Evolutionary conservation across 2,113 vertebrate species (phyloP), one percentile per base, ranked within the genome.

Genomic region (Glareola pratincola): DNA sequence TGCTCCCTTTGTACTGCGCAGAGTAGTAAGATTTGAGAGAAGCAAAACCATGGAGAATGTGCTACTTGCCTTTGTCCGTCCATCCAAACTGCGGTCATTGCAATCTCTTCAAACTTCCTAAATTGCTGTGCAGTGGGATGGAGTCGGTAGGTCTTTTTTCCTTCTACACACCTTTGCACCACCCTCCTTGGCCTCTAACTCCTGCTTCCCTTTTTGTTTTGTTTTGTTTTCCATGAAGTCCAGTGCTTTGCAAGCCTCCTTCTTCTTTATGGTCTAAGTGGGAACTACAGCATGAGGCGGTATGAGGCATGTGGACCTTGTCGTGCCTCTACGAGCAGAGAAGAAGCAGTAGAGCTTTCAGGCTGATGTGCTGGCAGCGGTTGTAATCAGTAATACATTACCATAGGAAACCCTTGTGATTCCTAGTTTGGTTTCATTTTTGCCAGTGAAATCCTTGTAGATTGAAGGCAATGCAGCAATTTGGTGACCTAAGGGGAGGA

Each of bases 291-390:
- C 8, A 22, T 60, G 17, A 48, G n/a, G 53, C 1, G 1, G 10
- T 12, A 22, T 3, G 11, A 84, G 34, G 20, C 14, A 4, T 0
- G 0, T 47, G 14, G 62, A 43, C 36, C 4, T 92, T 64, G 9
- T 45, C 2, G 7, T 41, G 18, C 24, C 17, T 24, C 2, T 37
- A 7, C 12, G 29, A 41, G 37, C 5, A 60, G 11, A 36, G 14
- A 34, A 67, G 53, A 7, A 75, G 29, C 19, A 24, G 5, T 14
- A 20, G 37, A 8, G 12, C 26, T 84, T 66, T 62, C 3, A 54
- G 81, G 20, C 7, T 30, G 9, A 13, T 73, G 27, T 50, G 62
- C 41, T 67, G 41, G 21, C 41, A 63, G 47, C 14, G 45, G 27
- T 14, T 39, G 22, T 45, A 39, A 34, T 39, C 41, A 12, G 8